phyloP scores from a whole-genome alignment of 2,797 vertebrate species.

The Geotrypetes seraphini region DNA sequence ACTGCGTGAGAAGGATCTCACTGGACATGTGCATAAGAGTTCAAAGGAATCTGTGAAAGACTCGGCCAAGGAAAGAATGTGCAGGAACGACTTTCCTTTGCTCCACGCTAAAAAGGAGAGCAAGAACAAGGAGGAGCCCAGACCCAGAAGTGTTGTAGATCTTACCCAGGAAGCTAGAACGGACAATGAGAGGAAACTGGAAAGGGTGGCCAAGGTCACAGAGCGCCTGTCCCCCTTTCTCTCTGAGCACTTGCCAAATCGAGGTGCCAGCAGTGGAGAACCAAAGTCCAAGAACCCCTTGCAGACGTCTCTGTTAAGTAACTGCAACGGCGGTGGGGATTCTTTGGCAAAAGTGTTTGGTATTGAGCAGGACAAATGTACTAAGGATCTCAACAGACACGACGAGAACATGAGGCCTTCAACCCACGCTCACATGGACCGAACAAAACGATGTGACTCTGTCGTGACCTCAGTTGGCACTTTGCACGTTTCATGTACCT shows the following conservation, averaged over 20 bases:
- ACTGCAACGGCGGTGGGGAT: slow-evolving; percentile 46
- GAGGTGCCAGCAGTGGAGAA: slow-evolving; percentile 27
- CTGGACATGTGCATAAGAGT: slow-evolving; percentile 54
- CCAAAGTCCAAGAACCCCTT: slow-evolving; percentile 53
- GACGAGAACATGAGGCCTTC: slow-evolving; percentile 62
- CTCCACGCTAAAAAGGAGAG: slow-evolving; percentile 62
- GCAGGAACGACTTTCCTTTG: slow-evolving; percentile 46
- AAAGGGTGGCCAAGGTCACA: slow-evolving; percentile 31
- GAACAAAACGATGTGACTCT: slow-evolving; percentile 62
- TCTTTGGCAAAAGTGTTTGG: slow-evolving; percentile 38
- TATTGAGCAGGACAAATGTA: slow-evolving; percentile 39
- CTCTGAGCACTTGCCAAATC: slow-evolving; percentile 44
- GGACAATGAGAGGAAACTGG: slow-evolving; percentile 52
- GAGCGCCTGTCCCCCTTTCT: slow-evolving; percentile 53
- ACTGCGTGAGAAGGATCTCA: slow-evolving; percentile 56
- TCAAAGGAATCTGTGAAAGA: slow-evolving; percentile 68
- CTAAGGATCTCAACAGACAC: slow-evolving; percentile 45
- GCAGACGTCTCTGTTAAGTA: slow-evolving; percentile 47
- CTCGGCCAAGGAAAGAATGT: slow-evolving; percentile 46
- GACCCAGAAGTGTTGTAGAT: slow-evolving; percentile 76
- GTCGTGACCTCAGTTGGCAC: slow-evolving; percentile 46
- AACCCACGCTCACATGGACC: slow-evolving; percentile 38
- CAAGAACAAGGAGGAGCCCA: slow-evolving; percentile 56
- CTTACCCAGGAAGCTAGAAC: slow-evolving; percentile 68
- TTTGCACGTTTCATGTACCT: slow-evolving; percentile 63